Evolutionary conservation across 2,113 vertebrate species (phyloP).

Genomic region (Natator depressus): DNA sequence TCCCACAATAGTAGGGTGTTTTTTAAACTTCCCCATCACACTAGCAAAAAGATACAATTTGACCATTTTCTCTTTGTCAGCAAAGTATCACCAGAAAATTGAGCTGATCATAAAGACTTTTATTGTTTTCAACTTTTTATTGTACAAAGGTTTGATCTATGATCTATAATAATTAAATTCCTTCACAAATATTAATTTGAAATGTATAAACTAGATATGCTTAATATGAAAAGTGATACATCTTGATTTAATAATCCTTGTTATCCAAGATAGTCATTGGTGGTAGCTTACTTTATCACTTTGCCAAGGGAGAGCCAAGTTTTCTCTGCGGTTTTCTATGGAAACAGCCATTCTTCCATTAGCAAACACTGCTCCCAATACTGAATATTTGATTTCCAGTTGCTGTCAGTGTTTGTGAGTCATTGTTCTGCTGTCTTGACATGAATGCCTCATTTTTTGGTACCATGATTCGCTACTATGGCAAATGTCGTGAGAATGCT

Average conservation of each 20-base stretch:
- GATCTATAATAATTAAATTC: background rate
- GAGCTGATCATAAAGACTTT: background rate
- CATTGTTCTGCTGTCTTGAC: conserved; percentile 32
- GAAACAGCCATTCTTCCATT: conserved; percentile 27
- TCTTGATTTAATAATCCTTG: background rate
- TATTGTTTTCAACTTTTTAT: background rate
- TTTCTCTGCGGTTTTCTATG: background rate
- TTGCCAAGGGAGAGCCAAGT: background rate
- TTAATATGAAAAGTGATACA: background rate
- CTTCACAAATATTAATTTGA: background rate
- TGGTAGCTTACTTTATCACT: background rate
- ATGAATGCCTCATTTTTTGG: conserved; percentile 46
- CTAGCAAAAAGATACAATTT: background rate
- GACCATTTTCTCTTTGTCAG: background rate
- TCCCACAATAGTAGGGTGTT: background rate
- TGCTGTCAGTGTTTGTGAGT: background rate
- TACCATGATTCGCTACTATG: conserved; percentile 37
- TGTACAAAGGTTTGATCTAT: background rate
- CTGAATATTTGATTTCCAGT: conserved; percentile 35
- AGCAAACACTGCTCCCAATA: background rate
- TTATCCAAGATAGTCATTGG: background rate
- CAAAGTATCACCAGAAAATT: background rate
- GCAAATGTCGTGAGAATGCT: conserved; percentile 38
- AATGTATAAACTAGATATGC: background rate
- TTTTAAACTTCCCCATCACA: background rate